Evolutionary conservation across 2,888 invertebrate genomes (phyloP).

Genomic region (Anorthoa munda): DNA sequence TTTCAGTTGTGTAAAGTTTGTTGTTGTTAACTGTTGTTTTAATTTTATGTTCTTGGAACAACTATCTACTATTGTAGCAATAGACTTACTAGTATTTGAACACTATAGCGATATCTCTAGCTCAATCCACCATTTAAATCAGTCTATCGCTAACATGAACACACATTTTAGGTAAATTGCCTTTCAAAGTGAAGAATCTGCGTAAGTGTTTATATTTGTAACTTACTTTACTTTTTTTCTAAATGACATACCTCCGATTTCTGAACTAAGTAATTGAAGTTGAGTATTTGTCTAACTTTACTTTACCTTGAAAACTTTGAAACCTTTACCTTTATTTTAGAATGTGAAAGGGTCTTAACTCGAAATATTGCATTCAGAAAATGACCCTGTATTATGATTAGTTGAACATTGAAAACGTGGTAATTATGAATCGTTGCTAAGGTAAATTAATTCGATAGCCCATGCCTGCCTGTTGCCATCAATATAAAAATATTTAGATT

Average conservation of each 20-base stretch:
- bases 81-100: background rate
- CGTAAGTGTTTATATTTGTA: background rate
- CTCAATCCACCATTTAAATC: background rate
- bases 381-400: background rate
- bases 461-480: background rate
- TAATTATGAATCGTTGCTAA: background rate
- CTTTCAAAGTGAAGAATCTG: background rate
- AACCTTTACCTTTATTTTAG: too few species aligned
- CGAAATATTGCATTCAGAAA: too few species aligned
- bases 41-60: slow-evolving; percentile 45
- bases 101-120: background rate
- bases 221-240: background rate
- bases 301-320: too few species aligned
- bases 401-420: background rate
- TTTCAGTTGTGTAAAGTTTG: slow-evolving; percentile 67
- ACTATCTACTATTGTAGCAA: slow-evolving; percentile 39
- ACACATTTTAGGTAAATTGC: background rate
- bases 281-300: too few species aligned
- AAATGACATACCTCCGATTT: background rate
- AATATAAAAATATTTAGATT: background rate
- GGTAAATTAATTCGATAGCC: background rate
- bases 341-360: too few species aligned
- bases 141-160: background rate
- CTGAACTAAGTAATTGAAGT: too few species aligned
- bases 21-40: slow-evolving; percentile 61